Percentiles rank a stretch among this genome's conserved stretches.
phyloP scores from a whole-genome alignment of 2,888 invertebrate genomes.

The Lamellibrachia satsuma region DNA sequence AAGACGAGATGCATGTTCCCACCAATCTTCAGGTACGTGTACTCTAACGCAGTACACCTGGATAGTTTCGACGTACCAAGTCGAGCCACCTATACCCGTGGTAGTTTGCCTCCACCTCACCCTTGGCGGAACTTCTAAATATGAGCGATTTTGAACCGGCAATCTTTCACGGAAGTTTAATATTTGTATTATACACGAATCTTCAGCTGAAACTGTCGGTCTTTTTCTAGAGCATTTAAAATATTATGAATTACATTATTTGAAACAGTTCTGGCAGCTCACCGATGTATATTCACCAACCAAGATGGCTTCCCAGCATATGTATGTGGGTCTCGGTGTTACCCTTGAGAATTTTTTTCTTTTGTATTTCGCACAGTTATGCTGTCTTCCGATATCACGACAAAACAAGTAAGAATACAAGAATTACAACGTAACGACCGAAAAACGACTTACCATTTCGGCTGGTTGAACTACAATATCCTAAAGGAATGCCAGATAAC shows the following conservation, averaged over 20 bases:
- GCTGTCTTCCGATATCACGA: no score
- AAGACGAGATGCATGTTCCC: background rate
- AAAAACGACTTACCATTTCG: conserved; percentile 4
- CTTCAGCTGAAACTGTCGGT: background rate
- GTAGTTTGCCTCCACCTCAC: background rate
- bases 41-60: background rate
- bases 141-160: background rate
- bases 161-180: background rate
- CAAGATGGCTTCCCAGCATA: background rate
- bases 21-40: background rate
- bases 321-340: background rate
- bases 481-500: background rate
- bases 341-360: background rate
- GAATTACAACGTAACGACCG: background rate
- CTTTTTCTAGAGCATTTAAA: background rate
- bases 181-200: no score
- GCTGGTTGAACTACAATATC: conserved; percentile 6
- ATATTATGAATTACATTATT: background rate
- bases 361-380: background rate
- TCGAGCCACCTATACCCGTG: background rate
- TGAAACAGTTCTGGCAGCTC: background rate
- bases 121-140: background rate
- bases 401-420: background rate
- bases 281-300: background rate
- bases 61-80: background rate